phyloP scores from a whole-genome alignment of 2,797 vertebrate genomes.

The Propithecus deckenii region DNA sequence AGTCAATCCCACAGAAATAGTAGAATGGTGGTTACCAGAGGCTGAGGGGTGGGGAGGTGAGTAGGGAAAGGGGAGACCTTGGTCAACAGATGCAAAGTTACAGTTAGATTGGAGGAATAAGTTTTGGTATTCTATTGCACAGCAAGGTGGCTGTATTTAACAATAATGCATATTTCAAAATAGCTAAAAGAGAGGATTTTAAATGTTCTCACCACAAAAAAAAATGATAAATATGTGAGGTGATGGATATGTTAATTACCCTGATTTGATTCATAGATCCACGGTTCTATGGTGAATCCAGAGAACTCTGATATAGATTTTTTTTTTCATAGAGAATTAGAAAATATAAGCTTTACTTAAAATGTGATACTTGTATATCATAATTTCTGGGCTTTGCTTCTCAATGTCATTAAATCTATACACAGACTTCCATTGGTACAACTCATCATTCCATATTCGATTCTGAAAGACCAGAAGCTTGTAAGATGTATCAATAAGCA shows the following conservation, averaged over 20 bases:
- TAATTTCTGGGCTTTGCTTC: not conserved
- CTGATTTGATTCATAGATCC: not conserved
- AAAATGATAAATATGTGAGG: not conserved
- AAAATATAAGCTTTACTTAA: constrained; percentile 17
- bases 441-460: not conserved
- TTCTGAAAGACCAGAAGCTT: not conserved
- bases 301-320: not conserved
- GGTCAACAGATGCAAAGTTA: not conserved
- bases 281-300: not conserved
- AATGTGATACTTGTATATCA: not conserved
- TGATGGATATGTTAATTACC: not conserved
- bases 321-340: not conserved
- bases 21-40: not conserved
- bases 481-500: not conserved
- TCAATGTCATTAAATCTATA: not conserved
- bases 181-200: not conserved
- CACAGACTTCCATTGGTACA: not conserved
- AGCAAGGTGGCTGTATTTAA: not conserved
- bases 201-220: not conserved
- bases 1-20: not conserved
- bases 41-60: not conserved
- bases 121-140: not conserved
- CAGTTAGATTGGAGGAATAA: not conserved
- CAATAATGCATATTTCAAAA: not conserved
- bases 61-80: not conserved